Base-by-base conservation (phyloP, 2,888 invertebrate species). In the Euzetes globulus region DNA sequence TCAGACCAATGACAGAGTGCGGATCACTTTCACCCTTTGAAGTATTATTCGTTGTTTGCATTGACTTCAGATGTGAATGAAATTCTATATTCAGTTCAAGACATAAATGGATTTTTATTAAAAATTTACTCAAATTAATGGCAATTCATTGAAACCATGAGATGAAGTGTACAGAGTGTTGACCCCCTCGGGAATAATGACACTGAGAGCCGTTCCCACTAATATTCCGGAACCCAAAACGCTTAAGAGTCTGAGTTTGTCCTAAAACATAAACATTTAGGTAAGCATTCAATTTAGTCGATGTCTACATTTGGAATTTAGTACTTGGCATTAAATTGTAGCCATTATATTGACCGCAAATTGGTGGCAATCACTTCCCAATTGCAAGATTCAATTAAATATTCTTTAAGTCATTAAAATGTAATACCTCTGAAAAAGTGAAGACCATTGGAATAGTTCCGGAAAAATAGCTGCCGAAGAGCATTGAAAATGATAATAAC, bases 181-280 rank as follows among this genome's bases (percentile, higher is more conserved):
- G n/a, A 99, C 92, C 7, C 99, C 99, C 85, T 99, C 99, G 0
- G 99, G 99, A 79, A 99, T 97, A 74, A 99, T 99, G 0, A 99
- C 98, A 6, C 95, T 92, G 45, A 99, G 83, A 0, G 99, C 97
- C 37, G 99, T 98, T 1, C 99, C 99, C 0, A 99, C 96, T 0
- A 99, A 86, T 9, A 99, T 86, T 0, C 99, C 99, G 9, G 99
- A 98, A 72, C 99, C 99, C 78, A 99, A 88, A 17, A 97, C 91
- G 37, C 97, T 95, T 47, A 97, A 90, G 80, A 93, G 87, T 81
- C 95, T 92, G 45, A 99, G 85, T 83, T 94, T 96, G 76, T 93
- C 92, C 96, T 98, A 33, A 33, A 33, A 33, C 33, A 6, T 33
- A 33, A 33, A 33, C 9, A 33, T 33, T 33, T 33, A 9, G 33